A percentile compares a stretch with the other conserved stretches of the same genome.
Evolutionary conservation across 1,140 invertebrate genomes (phyloP).

Genomic region (Drosophila albomicans): DNA sequence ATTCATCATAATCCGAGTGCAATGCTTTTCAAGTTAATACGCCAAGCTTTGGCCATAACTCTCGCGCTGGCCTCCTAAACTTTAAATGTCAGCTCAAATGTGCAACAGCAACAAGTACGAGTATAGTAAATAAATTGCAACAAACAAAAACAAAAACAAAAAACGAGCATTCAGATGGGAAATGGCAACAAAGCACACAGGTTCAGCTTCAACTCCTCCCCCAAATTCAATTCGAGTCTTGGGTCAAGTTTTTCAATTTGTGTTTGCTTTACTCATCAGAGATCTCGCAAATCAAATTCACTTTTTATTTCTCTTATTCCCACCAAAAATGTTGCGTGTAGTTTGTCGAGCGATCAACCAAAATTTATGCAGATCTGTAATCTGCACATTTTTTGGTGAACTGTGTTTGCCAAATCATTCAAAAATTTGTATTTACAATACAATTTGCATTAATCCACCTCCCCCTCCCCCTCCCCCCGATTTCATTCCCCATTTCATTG

Average conservation of each 20-base stretch:
- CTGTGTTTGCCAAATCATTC: background rate
- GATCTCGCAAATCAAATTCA: background rate
- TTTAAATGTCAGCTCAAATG: slow-evolving; percentile 76
- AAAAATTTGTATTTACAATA: background rate
- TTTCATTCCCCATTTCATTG: too few species aligned
- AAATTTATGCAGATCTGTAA: slow-evolving; percentile 28
- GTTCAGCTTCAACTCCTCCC: background rate
- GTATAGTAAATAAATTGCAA: slow-evolving; percentile 21
- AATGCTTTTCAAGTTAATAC: slow-evolving; percentile 21
- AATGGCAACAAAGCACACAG: slow-evolving; percentile 29
- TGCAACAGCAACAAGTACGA: slow-evolving; percentile 23
- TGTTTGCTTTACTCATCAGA: background rate
- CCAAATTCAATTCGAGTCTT: slow-evolving; percentile 1
- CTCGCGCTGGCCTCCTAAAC: slow-evolving; percentile 69
- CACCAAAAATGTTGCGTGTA: slow-evolving; percentile 23
- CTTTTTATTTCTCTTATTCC: slow-evolving; percentile 4
- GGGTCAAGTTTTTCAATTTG: slow-evolving; percentile 45
- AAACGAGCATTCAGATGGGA: slow-evolving; percentile 28
- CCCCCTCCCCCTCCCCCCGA: too few species aligned
- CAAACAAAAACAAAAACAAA: slow-evolving; percentile 9
- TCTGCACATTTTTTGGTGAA: background rate
- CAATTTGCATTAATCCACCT: too few species aligned
- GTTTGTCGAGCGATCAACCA: background rate
- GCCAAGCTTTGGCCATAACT: slow-evolving; percentile 32
- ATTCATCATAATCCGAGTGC: slow-evolving; percentile 26